Percentiles rank a stretch among this genome's conserved stretches.
These are phyloP conservation scores for Plebejus anna DNA, from an alignment of 2,888 invertebrate species.

Conservation along the genomic window DNA sequence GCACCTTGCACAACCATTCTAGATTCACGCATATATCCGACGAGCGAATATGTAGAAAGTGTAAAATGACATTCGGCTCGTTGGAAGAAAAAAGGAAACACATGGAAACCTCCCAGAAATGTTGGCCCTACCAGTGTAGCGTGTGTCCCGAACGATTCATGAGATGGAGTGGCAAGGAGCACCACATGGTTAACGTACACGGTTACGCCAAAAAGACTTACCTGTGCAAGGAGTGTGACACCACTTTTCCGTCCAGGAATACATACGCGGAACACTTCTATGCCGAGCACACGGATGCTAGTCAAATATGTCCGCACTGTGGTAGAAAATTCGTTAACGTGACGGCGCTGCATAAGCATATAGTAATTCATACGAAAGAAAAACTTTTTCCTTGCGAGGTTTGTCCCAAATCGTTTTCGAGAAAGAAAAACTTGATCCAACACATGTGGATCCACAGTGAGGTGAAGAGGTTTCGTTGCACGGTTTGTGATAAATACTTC, in stretches of 20 bases:
- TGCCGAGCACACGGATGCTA: conserved; percentile 44
- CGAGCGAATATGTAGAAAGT: conserved; percentile 45
- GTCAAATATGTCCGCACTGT: conserved; percentile 42
- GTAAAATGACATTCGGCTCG: conserved; percentile 45
- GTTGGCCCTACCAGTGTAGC: conserved; percentile 48
- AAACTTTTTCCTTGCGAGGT: conserved; percentile 43
- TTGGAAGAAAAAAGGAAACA: conserved; percentile 46
- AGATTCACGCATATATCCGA: conserved; percentile 42
- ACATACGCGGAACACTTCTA: conserved; percentile 46
- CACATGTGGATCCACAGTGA: conserved; percentile 69
- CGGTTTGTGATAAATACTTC: conserved; percentile 58
- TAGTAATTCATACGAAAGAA: conserved; percentile 44
- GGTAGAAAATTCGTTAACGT: conserved; percentile 44
- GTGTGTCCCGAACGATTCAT: conserved; percentile 47
- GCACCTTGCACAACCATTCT: conserved; percentile 45
- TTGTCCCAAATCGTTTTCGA: conserved; percentile 56
- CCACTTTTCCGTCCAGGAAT: conserved; percentile 42
- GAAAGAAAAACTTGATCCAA: conserved; percentile 57
- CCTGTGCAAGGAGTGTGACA: conserved; percentile 48
- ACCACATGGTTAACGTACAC: conserved; percentile 46
- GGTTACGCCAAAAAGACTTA: conserved; percentile 42
- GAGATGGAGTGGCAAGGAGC: conserved; percentile 44
- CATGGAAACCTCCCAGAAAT: conserved; percentile 41
- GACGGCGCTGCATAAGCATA: conserved; percentile 42
- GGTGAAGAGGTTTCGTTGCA: conserved; percentile 56